Base-by-base conservation (phyloP, 1,140 invertebrate species). In the Sitophilus oryzae region DNA sequence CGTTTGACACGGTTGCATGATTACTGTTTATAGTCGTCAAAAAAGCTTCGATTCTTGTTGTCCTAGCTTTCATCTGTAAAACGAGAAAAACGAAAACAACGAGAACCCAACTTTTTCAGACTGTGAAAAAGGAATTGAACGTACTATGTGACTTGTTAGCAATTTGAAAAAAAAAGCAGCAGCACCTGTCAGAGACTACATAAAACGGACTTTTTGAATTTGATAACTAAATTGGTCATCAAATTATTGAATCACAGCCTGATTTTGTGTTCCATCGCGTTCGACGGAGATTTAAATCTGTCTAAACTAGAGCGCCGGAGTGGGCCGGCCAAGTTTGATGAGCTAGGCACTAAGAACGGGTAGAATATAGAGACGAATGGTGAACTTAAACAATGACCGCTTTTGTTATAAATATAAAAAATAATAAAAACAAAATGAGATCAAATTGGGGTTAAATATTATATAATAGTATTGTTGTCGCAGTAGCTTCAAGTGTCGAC, bases 201-300 rank as follows among this genome's bases (percentile, higher is more conserved):
- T 46, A 45, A 38, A 55, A 57, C 61, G 57, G 63, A 60, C 58
- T 67, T 69, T 54, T 48, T 34, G 23, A 54, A 54, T 47, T 66
- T 67, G 62, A 69, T 56, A 71, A 69, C 62, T 66, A 69, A 71
- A 61, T 71, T 70, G 70, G 66, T 70, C 68, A 70, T 67, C 66
- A 66, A 68, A 71, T 38, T 60, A 67, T 66, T 70, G 70, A 69
- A 71, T 71, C 70, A 71, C 70, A 71, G 70, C 70, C 70, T 71
- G 70, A 67, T 69, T 69, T 70, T 71, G 67, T 70, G 62, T 66
- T 57, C 68, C 65, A 59, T 59, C 56, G 47, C 55, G 37, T 46
- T 36, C 47, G 59, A 63, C 34, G 55, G 60, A 51, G 38, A 49
- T 61, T 50, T 58, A 54, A 50, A 64, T 60, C 58, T 66, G 48